Conservation (phyloP, 2,888 invertebrate genomes). For the Ernsta delagoae region DNA sequence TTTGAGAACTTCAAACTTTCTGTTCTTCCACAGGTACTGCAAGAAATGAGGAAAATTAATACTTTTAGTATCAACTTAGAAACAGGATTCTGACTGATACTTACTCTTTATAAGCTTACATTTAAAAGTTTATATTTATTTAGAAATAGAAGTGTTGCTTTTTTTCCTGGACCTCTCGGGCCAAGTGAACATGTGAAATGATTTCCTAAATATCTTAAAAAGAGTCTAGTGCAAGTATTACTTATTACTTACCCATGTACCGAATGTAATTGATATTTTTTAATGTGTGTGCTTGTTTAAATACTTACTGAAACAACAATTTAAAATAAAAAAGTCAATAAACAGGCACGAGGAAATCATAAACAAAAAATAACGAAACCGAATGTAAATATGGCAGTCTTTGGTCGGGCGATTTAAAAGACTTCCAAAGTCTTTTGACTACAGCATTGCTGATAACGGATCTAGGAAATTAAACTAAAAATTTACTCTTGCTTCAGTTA, state of each 20-base stretch:
- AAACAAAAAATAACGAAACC: background rate
- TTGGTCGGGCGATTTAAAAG: background rate
- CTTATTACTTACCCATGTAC: background rate
- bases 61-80: background rate
- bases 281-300: background rate
- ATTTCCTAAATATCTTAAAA: background rate
- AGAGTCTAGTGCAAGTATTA: background rate
- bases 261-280: background rate
- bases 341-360: background rate
- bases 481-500: too few species aligned
- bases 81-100: background rate
- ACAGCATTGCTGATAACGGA: too few species aligned
- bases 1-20: slow-evolving; percentile 71
- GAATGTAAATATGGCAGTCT: background rate
- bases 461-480: too few species aligned
- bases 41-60: slow-evolving; percentile 41
- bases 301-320: background rate
- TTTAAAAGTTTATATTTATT: background rate
- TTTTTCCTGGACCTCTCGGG: background rate
- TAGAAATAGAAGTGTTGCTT: background rate
- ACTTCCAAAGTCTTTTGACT: too few species aligned
- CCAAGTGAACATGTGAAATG: background rate
- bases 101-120: background rate
- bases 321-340: background rate
- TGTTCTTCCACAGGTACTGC: slow-evolving; percentile 75